Base-by-base conservation (phyloP, 2,888 invertebrate genomes). In the Catocala sponsa region DNA sequence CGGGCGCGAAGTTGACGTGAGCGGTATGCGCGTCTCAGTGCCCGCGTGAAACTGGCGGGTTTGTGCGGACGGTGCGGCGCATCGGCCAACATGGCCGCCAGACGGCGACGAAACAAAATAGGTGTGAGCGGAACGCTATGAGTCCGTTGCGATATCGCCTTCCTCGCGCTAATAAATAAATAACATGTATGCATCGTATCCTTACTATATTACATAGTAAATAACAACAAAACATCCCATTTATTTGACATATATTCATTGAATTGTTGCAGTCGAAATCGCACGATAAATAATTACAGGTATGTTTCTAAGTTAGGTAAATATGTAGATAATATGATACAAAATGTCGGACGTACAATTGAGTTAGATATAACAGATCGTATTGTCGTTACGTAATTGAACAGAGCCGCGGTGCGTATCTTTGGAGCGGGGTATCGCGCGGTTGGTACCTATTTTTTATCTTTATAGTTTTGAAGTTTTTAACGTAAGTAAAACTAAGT, bases 41-140 rank as follows among this genome's bases (percentile, higher is more conserved):
- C 81, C 90, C 91, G 93, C 91, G 92, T 86, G 80, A 90, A 89
- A 94, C 93, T 92, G 93, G 88, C 92, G 89, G 86, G 74, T 64
- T 74, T 74, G 77, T 73, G 74, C 80, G 85, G 83, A 73, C 79
- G 77, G 79, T 76, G 80, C 82, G 80, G 81, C 86, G 85, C 86
- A 83, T 81, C 84, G 76, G 68, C 32, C 80, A 92, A 92, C 79
- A 92, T 92, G 92, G 92, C 92, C 74, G 89, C 81, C 78, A 72
- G 78, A 68, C 85, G 79, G 68, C 85, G 79, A 80, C 85, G 83
- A 86, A 89, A 87, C 87, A 81, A 86, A 83, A 88, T 91, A 91
- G 89, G 89, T 91, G 89, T 80, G 87, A 89, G 79, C 71, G 70
- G 70, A 77, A 78, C 73, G 75, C 69, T 76, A 70, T 77, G 80